Conservation (phyloP, 1,140 invertebrate genomes). For the Batillaria attramentaria region DNA sequence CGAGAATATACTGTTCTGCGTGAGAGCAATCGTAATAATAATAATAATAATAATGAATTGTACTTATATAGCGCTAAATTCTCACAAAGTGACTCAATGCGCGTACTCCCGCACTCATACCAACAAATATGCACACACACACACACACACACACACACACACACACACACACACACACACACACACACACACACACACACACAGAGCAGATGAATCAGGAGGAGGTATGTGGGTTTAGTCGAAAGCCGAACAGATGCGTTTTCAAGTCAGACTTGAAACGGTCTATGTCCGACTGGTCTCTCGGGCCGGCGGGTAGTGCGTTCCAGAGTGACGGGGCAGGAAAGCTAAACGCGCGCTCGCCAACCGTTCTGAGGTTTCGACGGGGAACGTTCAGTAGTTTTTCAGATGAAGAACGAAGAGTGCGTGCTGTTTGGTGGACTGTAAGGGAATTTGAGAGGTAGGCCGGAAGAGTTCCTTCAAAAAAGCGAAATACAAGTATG, state of each 20-base stretch:
- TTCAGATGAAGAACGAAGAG: too few relatives aligned
- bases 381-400: too few relatives aligned
- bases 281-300: background rate
- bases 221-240: background rate
- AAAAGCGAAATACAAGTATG: too few relatives aligned
- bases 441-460: too few relatives aligned
- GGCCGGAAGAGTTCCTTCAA: too few relatives aligned
- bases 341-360: too few relatives aligned
- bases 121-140: background rate
- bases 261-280: background rate
- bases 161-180: background rate
- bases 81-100: background rate
- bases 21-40: background rate
- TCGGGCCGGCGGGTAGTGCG: too few relatives aligned
- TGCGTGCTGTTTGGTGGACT: too few relatives aligned
- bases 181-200: background rate
- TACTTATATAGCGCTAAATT: too few relatives aligned
- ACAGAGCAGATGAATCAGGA: background rate
- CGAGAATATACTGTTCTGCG: too few relatives aligned
- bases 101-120: background rate
- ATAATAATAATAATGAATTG: background rate
- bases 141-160: background rate
- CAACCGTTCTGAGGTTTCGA: too few relatives aligned
- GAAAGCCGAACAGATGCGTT: background rate
- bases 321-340: too few relatives aligned